phyloP scores from a whole-genome alignment of 2,888 invertebrate genomes.

The Lasioglossum morio region DNA sequence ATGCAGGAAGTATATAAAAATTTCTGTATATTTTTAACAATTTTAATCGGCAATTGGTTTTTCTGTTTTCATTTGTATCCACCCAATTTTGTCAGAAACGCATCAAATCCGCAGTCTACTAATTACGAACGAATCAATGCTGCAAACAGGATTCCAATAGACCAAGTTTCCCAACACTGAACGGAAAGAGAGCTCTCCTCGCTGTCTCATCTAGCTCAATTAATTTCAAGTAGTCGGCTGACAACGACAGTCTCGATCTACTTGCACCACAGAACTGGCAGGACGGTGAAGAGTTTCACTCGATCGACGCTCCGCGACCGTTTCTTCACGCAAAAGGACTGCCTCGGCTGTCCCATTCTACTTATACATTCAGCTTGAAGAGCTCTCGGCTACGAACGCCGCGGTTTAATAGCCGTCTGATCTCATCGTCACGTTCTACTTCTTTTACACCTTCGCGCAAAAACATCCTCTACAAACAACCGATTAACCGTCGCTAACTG shows the following conservation, averaged over 20 bases:
- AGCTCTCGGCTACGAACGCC: not conserved
- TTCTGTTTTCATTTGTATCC: too few species aligned
- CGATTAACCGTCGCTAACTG: not conserved
- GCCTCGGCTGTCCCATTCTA: not conserved
- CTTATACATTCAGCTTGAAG: not conserved
- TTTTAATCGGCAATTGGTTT: too few species aligned
- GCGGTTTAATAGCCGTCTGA: not conserved
- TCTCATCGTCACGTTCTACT: conserved; percentile 16
- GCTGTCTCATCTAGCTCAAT: not conserved
- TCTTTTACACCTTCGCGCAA: not conserved
- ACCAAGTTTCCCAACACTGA: not conserved
- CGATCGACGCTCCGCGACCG: not conserved
- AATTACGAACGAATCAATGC: not conserved
- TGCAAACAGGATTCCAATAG: not conserved
- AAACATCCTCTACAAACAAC: not conserved
- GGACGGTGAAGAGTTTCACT: not conserved
- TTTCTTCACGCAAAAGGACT: not conserved
- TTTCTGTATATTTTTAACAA: too few species aligned
- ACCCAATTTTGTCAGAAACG: too few species aligned
- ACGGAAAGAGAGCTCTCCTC: not conserved
- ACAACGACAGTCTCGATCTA: not conserved
- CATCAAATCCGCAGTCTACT: too few species aligned
- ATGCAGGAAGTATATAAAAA: too few species aligned
- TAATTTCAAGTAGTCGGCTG: not conserved
- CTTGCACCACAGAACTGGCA: not conserved